Evolutionary conservation across 2,797 vertebrate genomes (phyloP).

Genomic region (Cossypha niveicapilla): DNA sequence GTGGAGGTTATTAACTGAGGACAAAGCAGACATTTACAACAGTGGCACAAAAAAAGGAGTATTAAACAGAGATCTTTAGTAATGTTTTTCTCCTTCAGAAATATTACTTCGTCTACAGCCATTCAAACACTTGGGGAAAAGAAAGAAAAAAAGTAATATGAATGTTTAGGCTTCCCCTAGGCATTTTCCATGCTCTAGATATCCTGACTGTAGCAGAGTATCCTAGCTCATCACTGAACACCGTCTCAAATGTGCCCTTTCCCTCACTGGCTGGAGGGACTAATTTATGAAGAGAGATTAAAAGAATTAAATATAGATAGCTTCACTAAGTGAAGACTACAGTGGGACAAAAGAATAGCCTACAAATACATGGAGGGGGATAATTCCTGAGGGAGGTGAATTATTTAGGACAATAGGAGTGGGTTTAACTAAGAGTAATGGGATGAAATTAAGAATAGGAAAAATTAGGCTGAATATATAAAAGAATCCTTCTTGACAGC

Average conservation of each 20-base stretch:
- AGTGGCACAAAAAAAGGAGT: background rate
- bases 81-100: slow-evolving; percentile 37
- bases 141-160: background rate
- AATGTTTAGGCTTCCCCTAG: slow-evolving; percentile 37
- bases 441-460: slow-evolving; percentile 56
- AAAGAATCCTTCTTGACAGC: slow-evolving; percentile 10
- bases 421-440: slow-evolving; percentile 56
- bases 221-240: slow-evolving; percentile 13
- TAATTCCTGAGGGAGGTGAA: slow-evolving; percentile 46
- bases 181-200: slow-evolving; percentile 53
- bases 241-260: background rate
- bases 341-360: slow-evolving; percentile 63
- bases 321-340: slow-evolving; percentile 51
- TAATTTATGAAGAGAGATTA: slow-evolving; percentile 71
- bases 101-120: background rate
- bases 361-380: slow-evolving; percentile 49
- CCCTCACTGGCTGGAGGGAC: slow-evolving; percentile 53
- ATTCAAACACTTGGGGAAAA: background rate
- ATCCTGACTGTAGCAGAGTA: background rate
- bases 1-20: slow-evolving; percentile 15
- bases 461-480: slow-evolving; percentile 48
- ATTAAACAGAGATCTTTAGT: background rate
- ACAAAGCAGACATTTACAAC: slow-evolving; percentile 46
- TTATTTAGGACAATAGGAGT: slow-evolving; percentile 58
- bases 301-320: slow-evolving; percentile 75